Base-by-base conservation (phyloP, 2,888 invertebrate species). In the Lochmaea capreae region DNA sequence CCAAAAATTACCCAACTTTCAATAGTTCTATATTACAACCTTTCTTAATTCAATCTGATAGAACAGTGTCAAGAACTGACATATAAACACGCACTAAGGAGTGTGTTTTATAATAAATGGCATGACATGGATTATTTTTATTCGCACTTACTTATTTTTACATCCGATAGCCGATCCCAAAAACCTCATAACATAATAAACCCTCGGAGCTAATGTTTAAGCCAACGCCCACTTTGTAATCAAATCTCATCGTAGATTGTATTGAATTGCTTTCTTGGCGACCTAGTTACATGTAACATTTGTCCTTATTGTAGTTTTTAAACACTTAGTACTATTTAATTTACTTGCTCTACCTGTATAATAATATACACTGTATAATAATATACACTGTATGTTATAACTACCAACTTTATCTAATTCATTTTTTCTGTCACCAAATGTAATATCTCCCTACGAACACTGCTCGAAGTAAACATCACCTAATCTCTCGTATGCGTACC, bases 141-240 rank as follows among this genome's bases (percentile, higher is more conserved):
- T 67, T 59, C 59, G 59, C 67, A 46, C 59, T 67, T 43, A 42
- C 14, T 33, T 33, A 54, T 39, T 61, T 14, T 18, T 46, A 67
- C n/a, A 18, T 43, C 59, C 52, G 46, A 33, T 39, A 26, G 59
- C 67, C 67, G 42, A 59, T 46, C 67, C 59, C 67, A 67, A 59
- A 59, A 46, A 26, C 26, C 46, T 67, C 61, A 39, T 54, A 54
- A 54, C 16, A 54, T 54, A 66, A 52, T 22, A 46, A 16, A 66
- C 16, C 43, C 42, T 67, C 67, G 33, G 18, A 58, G 67, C 18
- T 67, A 67, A 67, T 67, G 57, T 46, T 59, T 33, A 5, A 59
- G 67, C 67, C 67, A 67, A 67, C 59, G 59, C 67, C 67, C 46
- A 67, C 26, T 43, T 22, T 18, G 54, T n/a, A 54, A 65, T 65